A percentile compares a stretch with the other conserved stretches of the same genome.
Evolutionary conservation across 2,888 invertebrate genomes (phyloP).

Genomic region (Hemaris fuciformis): DNA sequence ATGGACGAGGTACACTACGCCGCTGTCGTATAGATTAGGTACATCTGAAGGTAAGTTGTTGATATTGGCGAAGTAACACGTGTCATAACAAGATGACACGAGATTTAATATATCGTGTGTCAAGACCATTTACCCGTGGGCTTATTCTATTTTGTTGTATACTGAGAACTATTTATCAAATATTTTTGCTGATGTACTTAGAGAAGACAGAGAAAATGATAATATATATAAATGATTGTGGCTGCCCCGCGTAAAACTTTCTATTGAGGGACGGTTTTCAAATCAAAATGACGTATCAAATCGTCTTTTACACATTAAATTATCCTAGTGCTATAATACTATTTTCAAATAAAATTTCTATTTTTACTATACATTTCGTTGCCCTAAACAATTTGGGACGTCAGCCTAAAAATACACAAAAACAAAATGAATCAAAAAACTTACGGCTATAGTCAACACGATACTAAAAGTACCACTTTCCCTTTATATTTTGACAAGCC

Average conservation of each 20-base stretch:
- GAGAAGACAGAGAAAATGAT: not conserved
- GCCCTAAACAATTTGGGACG: too few species aligned
- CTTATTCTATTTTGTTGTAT: conserved; percentile 22
- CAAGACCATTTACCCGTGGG: conserved; percentile 10
- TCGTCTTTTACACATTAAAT: too few species aligned
- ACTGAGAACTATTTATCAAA: conserved; percentile 8
- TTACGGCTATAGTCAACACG: not conserved
- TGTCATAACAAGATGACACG: conserved; percentile 30
- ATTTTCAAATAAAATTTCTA: too few species aligned
- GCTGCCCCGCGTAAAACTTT: not conserved
- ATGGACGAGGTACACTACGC: conserved; percentile 16
- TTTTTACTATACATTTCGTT: too few species aligned
- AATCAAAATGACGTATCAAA: too few species aligned
- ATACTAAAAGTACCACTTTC: not conserved
- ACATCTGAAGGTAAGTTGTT: conserved; percentile 24
- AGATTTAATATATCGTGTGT: conserved; percentile 31
- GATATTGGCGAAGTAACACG: conserved; percentile 23
- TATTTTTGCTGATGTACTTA: not conserved
- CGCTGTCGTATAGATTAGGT: not conserved
- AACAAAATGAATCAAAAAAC: not conserved
- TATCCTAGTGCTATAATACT: too few species aligned
- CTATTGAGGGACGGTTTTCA: not conserved
- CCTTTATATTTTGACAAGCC: conserved; percentile 4
- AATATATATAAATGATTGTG: not conserved
- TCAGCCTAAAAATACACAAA: not conserved